A percentile compares a stretch with the other conserved stretches of the same genome.
Conservation (phyloP, 1,140 invertebrate species). For the Hycleus cichorii region DNA sequence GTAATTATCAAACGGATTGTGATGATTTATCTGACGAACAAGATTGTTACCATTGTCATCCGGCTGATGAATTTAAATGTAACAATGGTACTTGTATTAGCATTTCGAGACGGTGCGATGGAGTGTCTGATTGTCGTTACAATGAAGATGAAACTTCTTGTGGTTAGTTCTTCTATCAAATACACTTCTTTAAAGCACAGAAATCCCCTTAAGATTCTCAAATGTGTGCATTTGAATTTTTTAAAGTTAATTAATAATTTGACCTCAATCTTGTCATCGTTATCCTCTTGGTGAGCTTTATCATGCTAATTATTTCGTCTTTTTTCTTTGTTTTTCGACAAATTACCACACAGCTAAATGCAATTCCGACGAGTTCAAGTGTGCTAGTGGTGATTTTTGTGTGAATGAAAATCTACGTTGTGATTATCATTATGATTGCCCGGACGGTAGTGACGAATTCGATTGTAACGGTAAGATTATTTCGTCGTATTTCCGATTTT, state of each 20-base stretch:
- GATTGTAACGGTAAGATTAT: conserved; percentile 43
- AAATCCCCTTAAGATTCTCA: no score
- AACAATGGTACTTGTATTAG: conserved; percentile 60
- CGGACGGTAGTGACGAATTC: conserved; percentile 65
- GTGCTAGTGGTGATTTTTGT: conserved; percentile 52
- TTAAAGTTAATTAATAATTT: no score
- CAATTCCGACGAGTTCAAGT: conserved; percentile 57
- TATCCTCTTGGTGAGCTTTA: conserved; percentile 7
- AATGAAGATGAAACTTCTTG: conserved; percentile 56
- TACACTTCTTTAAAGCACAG: no score
- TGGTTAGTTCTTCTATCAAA: conserved; percentile 33
- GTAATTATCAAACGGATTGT: conserved; percentile 52
- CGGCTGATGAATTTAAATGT: conserved; percentile 47
- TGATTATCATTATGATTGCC: conserved; percentile 62
- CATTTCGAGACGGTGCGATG: conserved; percentile 52
- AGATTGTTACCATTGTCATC: conserved; percentile 43
- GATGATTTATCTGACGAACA: conserved; percentile 61
- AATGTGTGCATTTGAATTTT: no score
- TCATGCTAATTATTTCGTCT: conserved; percentile 5
- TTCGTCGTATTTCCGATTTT: background rate
- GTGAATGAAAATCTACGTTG: conserved; percentile 50
- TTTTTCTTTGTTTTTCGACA: no score
- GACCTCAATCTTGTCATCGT: no score
- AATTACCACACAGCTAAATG: conserved; percentile 42
- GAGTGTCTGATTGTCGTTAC: conserved; percentile 50